Conservation (phyloP, 2,888 invertebrate species). For the Drosophila hamatofila region DNA sequence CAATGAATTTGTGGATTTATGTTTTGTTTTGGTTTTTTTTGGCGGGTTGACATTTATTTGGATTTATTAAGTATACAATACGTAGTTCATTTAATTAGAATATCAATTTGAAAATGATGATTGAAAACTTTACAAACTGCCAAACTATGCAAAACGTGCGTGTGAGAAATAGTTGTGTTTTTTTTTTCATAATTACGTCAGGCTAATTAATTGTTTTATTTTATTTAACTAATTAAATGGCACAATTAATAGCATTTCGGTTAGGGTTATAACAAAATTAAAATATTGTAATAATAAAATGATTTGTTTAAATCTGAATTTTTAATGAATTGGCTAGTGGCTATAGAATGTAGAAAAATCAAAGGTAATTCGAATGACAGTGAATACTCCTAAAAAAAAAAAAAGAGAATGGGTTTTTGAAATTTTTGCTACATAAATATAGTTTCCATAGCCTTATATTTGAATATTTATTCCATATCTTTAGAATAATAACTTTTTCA, state of each 20-base stretch:
- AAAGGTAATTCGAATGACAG: neutral
- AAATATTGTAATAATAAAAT: conserved; percentile 38
- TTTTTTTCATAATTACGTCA: conserved; percentile 12
- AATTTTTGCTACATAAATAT: conserved; percentile 17
- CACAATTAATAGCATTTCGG: conserved; percentile 25
- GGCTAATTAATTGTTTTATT: conserved; percentile 62
- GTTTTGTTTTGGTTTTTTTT: conserved; percentile 38
- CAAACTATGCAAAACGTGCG: conserved; percentile 40
- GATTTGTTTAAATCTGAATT: conserved; percentile 13
- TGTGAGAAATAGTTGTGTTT: conserved; percentile 2
- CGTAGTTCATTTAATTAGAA: conserved; percentile 34
- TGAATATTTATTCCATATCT: conserved; percentile 27
- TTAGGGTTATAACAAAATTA: conserved; percentile 45
- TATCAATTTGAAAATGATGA: conserved; percentile 27
- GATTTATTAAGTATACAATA: conserved; percentile 44
- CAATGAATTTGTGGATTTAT: conserved; percentile 47
- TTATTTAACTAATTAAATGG: conserved; percentile 60
- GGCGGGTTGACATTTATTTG: conserved; percentile 72
- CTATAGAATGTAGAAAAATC: conserved; percentile 18
- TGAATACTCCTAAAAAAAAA: neutral
- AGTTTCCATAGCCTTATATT: conserved; percentile 19
- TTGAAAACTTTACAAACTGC: conserved; percentile 25
- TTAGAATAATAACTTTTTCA: conserved; percentile 64
- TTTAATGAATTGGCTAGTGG: conserved; percentile 23
- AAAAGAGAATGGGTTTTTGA: neutral